These are phyloP conservation scores for Daboia siamensis DNA, from an alignment of 2,113 vertebrate genomes.

Conservation along the genomic window DNA sequence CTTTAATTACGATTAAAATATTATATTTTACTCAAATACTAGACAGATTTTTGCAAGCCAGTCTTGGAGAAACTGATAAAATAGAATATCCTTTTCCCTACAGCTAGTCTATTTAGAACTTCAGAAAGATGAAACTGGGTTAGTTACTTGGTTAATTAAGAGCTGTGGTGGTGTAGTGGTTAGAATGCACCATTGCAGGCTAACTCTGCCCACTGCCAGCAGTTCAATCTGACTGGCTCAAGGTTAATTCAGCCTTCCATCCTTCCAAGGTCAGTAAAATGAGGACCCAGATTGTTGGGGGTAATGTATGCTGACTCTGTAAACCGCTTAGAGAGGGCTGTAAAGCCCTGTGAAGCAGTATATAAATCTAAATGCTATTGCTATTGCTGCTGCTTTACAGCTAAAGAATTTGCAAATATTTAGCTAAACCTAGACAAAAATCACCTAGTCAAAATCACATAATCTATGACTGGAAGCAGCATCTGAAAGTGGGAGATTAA, in stretches of 20 bases:
- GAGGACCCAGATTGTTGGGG: background rate
- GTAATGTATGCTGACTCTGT: background rate
- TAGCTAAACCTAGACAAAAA: background rate
- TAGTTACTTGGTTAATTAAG: background rate
- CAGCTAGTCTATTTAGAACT: background rate
- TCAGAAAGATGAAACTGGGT: background rate
- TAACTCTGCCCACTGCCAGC: too few relatives aligned
- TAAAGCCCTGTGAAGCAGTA: background rate
- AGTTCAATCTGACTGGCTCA: background rate
- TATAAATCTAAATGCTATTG: background rate
- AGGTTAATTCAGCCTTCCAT: background rate
- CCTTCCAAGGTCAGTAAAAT: background rate
- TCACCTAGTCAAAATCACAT: background rate
- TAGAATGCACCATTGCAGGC: background rate
- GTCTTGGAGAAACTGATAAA: background rate
- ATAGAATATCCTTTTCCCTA: background rate
- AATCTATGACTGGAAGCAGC: background rate
- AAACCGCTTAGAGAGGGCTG: background rate
- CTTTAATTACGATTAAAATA: background rate
- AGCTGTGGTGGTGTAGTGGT: background rate
- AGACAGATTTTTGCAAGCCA: background rate
- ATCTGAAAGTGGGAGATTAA: background rate
- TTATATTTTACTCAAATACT: background rate
- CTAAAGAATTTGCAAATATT: background rate
- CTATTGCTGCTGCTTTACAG: background rate